Conservation (phyloP, 2,888 invertebrate species). For the Linyphia triangularis region DNA sequence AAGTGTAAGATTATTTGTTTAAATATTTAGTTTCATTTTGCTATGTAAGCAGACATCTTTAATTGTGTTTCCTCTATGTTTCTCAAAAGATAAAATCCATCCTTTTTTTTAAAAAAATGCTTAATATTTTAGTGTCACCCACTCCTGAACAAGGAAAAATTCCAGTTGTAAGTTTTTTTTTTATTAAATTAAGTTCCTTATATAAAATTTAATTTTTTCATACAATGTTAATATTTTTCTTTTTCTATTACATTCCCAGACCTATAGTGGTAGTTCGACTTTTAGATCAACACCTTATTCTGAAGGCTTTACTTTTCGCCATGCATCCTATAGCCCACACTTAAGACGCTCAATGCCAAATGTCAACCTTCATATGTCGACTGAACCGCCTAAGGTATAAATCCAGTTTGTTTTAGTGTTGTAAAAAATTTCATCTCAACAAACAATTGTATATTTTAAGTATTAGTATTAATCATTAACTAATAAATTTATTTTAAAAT, state of each 20-base stretch:
- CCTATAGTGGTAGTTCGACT: slow-evolving; percentile 75
- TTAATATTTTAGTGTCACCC: slow-evolving; percentile 64
- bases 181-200: background rate
- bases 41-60: too few species aligned
- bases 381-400: slow-evolving; percentile 90
- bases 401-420: background rate
- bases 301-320: slow-evolving; percentile 82
- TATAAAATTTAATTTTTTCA: background rate
- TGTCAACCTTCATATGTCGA: slow-evolving; percentile 84
- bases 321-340: slow-evolving; percentile 84
- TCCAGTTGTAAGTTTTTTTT: slow-evolving; percentile 44
- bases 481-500: background rate
- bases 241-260: slow-evolving; percentile 62
- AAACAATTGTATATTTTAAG: too few species aligned
- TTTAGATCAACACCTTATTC: slow-evolving; percentile 86
- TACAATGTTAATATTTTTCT: background rate
- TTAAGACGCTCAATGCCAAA: slow-evolving; percentile 96
- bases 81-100: background rate
- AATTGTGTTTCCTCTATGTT: background rate
- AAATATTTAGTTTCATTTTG: background rate
- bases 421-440: too few species aligned
- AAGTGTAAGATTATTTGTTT: slow-evolving; percentile 81
- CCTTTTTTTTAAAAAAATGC: background rate
- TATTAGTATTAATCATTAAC: background rate
- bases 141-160: slow-evolving; percentile 73